phyloP scores from a whole-genome alignment of 2,797 vertebrate genomes.

The Neomorphus geoffroyi region DNA sequence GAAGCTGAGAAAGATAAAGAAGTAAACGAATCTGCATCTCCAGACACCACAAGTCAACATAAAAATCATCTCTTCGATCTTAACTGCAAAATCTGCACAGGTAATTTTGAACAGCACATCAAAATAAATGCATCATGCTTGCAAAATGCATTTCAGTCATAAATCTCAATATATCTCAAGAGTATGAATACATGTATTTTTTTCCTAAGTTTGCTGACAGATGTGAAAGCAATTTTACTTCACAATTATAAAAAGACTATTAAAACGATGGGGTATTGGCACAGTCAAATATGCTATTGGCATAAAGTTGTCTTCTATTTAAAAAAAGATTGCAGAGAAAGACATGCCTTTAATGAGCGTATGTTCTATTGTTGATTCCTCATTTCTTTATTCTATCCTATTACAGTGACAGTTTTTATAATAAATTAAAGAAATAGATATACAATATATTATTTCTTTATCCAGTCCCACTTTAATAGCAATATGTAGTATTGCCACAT shows the following conservation, averaged over 20 bases:
- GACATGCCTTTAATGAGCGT: not conserved
- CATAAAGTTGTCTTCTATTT: not conserved
- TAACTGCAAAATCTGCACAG: slow-evolving; percentile 99
- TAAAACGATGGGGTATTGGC: not conserved
- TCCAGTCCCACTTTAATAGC: not conserved
- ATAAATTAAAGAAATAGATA: not conserved
- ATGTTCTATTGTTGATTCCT: not conserved
- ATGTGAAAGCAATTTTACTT: not conserved
- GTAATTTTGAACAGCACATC: slow-evolving; percentile 70
- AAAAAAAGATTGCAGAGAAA: not conserved
- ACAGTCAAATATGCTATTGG: not conserved
- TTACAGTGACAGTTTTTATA: not conserved
- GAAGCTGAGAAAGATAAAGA: slow-evolving; percentile 84
- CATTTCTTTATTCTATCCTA: not conserved
- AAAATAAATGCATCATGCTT: not conserved
- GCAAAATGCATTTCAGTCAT: not conserved
- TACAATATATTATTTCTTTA: not conserved
- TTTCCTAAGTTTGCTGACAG: not conserved
- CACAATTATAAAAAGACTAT: not conserved
- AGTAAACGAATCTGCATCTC: slow-evolving; percentile 75
- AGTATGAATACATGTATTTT: not conserved
- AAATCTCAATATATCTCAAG: not conserved
- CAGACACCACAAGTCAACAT: slow-evolving; percentile 92
- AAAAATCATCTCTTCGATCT: slow-evolving; percentile 98
- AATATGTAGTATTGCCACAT: not conserved